phyloP scores from a whole-genome alignment of 2,888 invertebrate species.

The Eretmocerus hayati region DNA sequence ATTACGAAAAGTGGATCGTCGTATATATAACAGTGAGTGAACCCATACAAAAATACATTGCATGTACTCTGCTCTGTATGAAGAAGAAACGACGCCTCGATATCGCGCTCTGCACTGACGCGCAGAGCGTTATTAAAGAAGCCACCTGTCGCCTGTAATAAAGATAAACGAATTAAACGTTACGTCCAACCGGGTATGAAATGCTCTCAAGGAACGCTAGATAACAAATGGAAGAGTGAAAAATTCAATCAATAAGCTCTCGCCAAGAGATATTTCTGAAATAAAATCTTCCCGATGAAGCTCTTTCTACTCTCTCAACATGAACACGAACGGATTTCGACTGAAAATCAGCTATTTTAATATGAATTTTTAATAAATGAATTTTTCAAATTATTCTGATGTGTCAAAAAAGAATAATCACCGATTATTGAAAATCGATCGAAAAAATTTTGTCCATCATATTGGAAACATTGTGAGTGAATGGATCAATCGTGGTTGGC shows the following conservation, averaged over 20 bases:
- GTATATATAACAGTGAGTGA: no score
- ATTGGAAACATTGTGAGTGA: no score
- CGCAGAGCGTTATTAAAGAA: conserved; percentile 16
- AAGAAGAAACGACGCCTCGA: conserved; percentile 10
- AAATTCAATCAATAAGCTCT: not conserved
- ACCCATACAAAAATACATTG: conserved; percentile 30
- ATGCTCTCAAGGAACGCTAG: not conserved
- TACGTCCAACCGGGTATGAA: conserved; percentile 6
- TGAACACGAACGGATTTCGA: not conserved
- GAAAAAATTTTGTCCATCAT: no score
- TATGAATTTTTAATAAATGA: no score
- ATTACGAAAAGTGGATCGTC: conserved; percentile 20
- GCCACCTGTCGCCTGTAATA: conserved; percentile 20
- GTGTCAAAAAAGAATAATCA: no score
- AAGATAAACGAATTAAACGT: conserved; percentile 18
- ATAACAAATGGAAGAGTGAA: no score
- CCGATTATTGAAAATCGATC: no score
- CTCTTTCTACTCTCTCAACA: not conserved
- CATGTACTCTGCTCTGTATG: conserved; percentile 7
- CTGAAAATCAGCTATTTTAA: not conserved
- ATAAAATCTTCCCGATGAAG: not conserved
- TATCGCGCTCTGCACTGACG: conserved; percentile 2
- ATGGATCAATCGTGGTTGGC: no score
- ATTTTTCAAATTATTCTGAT: no score
- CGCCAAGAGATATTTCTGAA: not conserved